These are phyloP conservation scores for Panthera tigris DNA, from an alignment of 2,113 vertebrate species.

Conservation along the genomic window DNA sequence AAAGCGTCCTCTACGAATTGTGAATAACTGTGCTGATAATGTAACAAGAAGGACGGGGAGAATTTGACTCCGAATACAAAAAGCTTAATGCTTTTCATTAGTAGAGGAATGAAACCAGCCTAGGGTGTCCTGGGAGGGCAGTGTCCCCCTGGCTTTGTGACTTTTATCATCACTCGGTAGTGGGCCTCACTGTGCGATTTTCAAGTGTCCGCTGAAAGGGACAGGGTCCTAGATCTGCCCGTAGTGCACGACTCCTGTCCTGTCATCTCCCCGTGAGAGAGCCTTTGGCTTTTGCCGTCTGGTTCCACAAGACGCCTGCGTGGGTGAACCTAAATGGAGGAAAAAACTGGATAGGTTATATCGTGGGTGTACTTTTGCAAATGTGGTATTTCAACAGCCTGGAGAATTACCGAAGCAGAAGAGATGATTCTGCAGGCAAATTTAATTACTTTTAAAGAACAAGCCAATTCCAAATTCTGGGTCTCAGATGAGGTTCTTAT, in stretches of 20 bases:
- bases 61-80: slow-evolving; percentile 36
- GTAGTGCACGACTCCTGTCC: background rate
- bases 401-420: slow-evolving; percentile 72
- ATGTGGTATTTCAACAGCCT: slow-evolving; percentile 74
- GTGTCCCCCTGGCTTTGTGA: background rate
- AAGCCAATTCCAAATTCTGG: slow-evolving; percentile 49
- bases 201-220: background rate
- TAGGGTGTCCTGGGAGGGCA: background rate
- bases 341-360: slow-evolving; percentile 59
- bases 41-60: background rate
- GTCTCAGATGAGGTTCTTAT: slow-evolving; percentile 47
- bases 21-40: slow-evolving; percentile 2
- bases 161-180: background rate
- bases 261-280: background rate
- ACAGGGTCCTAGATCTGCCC: background rate
- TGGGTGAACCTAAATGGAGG: slow-evolving; percentile 50
- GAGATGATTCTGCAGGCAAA: slow-evolving; percentile 63
- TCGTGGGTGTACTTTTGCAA: slow-evolving; percentile 72
- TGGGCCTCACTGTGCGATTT: background rate
- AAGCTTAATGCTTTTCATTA: slow-evolving; percentile 25
- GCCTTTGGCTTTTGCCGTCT: slow-evolving; percentile 35
- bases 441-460: slow-evolving; percentile 63
- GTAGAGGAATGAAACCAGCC: background rate
- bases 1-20: background rate
- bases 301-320: slow-evolving; percentile 50